Conservation (phyloP, 2,797 vertebrate species). For the Steatocranus sp. region DNA sequence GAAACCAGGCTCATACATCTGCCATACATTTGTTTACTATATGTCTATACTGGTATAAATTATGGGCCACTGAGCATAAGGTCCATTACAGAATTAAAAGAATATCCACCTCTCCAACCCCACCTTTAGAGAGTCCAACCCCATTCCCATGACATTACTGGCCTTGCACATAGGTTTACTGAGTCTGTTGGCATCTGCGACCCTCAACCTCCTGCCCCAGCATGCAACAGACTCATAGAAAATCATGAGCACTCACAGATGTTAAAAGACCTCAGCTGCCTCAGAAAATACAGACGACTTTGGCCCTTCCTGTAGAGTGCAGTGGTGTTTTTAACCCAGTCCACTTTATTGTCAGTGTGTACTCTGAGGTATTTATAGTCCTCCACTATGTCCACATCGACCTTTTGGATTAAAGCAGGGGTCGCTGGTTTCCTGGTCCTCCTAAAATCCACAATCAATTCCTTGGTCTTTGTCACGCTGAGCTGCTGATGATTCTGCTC, state of each 20-base stretch:
- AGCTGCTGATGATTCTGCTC: neutral
- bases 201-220: neutral
- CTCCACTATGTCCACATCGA: neutral
- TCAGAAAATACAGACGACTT: neutral
- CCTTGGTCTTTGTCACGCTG: neutral
- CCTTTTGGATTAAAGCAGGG: neutral
- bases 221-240: neutral
- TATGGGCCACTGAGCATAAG: neutral
- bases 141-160: neutral
- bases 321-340: neutral
- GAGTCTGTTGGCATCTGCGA: neutral
- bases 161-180: neutral
- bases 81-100: rapidly evolving
- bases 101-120: neutral
- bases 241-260: neutral
- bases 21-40: neutral
- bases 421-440: neutral
- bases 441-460: neutral
- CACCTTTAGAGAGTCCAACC: rapidly evolving
- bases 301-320: neutral
- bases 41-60: neutral
- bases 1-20: neutral
- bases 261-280: neutral
- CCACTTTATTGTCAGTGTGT: neutral
- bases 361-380: neutral